Base-by-base conservation (phyloP, 1,140 invertebrate species). In the Macrocentrus cingulum region DNA sequence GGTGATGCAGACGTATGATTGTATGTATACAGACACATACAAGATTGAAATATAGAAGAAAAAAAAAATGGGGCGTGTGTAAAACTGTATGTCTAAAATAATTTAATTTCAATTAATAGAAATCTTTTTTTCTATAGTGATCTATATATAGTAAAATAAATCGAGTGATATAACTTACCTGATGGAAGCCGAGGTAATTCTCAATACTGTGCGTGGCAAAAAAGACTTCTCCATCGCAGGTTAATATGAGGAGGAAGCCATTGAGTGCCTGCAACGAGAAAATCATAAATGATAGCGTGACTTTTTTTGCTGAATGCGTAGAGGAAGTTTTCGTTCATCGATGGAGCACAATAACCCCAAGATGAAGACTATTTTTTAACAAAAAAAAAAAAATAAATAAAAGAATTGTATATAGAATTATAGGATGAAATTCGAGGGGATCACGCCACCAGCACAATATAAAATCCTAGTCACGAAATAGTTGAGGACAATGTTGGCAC, bases 181-280 rank as follows among this genome's bases (percentile, higher is more conserved):
- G 97, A 86, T 98, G 96, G 86, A 99, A 99, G 72, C 97, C 97
- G 67, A 99, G 87, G 85, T 99, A 99, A 80, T 93, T 97, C 85
- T 99, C 97, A 75, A 99, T 98, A 79, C 94, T 98, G 83, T 98
- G 92, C 37, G 96, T 98, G 36, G 96, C 95, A 83, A 97, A 99
- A 84, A 99, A 99, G 18, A 99, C 95, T 81, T 99, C 97, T 50
- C 96, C 96, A 77, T 99, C 94, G 82, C 95, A 97, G 50, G 94
- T 97, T 51, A 99, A 84, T 72, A 99, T 97, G 84, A 99, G 91
- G 73, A 99, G 86, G 84, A 99, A 99, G 63, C 97, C 97, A 83
- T 98, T 99, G 73, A 99, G 84, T 64, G 97, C 96, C 95, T 99
- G 87, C 45, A 91, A 86, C 66, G 78, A 68, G 71, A 64, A 74